Conservation (phyloP, 2,888 invertebrate genomes). For the Netelia virgata region DNA sequence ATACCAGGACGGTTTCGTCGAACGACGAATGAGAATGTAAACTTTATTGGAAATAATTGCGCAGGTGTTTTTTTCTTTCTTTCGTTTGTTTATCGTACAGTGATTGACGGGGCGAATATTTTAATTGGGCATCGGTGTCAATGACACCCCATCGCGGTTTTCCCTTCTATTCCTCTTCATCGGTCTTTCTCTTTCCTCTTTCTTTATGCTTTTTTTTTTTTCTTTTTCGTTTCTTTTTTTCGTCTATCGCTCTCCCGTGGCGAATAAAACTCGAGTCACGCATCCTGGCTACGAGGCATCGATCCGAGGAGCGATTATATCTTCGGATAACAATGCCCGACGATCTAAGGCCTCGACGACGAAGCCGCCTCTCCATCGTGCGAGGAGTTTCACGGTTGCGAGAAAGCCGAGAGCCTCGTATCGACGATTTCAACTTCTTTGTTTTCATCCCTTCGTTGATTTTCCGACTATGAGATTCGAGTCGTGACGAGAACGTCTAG, state of each 20-base stretch:
- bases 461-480: neutral
- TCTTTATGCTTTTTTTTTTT: constrained; percentile 8
- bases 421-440: constrained; percentile 32
- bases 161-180: neutral
- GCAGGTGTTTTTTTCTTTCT: neutral
- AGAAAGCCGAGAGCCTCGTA: constrained; percentile 42
- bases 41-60: neutral
- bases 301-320: constrained; percentile 68
- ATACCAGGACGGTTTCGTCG: neutral
- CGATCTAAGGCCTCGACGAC: constrained; percentile 60
- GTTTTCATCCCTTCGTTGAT: constrained; percentile 41
- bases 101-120: constrained; percentile 31
- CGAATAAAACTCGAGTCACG: constrained; percentile 69
- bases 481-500: neutral
- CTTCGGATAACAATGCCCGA: constrained; percentile 68
- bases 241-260: constrained; percentile 31
- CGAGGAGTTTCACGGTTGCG: constrained; percentile 48
- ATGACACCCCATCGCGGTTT: constrained; percentile 48
- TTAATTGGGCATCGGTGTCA: constrained; percentile 62
- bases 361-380: constrained; percentile 35
- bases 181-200: constrained; percentile 23
- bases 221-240: constrained; percentile 14
- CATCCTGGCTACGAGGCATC: constrained; percentile 69
- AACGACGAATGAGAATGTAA: neutral
- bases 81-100: neutral